phyloP scores from a whole-genome alignment of 2,113 vertebrate genomes.

The Pundamilia nyererei region DNA sequence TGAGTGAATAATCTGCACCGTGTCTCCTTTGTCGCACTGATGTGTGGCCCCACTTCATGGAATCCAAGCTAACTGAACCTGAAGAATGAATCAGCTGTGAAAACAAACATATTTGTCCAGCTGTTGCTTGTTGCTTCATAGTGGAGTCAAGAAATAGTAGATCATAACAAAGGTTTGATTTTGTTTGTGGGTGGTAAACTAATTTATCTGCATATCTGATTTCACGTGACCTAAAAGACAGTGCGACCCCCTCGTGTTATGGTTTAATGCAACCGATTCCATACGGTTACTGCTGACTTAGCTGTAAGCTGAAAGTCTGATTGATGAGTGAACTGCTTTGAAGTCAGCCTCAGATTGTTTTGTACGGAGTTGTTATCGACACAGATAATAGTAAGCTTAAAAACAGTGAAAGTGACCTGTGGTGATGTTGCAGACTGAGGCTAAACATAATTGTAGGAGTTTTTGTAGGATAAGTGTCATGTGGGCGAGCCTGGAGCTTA shows the following conservation, averaged over 20 bases:
- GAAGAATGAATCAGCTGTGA: slow-evolving; percentile 8
- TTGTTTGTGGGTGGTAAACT: not conserved
- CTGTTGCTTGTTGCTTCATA: not conserved
- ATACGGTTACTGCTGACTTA: not conserved
- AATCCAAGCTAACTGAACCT: not conserved
- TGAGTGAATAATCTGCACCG: not conserved
- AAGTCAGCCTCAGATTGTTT: not conserved
- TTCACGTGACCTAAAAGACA: not conserved
- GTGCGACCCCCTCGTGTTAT: accelerated
- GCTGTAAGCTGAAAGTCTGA: not conserved
- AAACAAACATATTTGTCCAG: slow-evolving; percentile 21
- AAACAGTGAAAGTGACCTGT: not conserved
- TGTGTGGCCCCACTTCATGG: not conserved
- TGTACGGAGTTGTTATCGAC: not conserved
- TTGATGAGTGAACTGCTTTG: not conserved
- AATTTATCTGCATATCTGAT: not conserved
- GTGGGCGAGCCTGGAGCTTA: not conserved
- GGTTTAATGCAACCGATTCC: not conserved
- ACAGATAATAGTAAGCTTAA: not conserved
- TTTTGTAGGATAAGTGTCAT: not conserved
- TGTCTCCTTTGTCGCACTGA: not conserved
- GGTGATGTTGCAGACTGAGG: not conserved
- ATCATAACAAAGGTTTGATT: not conserved
- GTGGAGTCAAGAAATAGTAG: not conserved
- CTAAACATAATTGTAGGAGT: not conserved